Conservation (phyloP, 1,140 invertebrate species). For the Augochlora pura region DNA sequence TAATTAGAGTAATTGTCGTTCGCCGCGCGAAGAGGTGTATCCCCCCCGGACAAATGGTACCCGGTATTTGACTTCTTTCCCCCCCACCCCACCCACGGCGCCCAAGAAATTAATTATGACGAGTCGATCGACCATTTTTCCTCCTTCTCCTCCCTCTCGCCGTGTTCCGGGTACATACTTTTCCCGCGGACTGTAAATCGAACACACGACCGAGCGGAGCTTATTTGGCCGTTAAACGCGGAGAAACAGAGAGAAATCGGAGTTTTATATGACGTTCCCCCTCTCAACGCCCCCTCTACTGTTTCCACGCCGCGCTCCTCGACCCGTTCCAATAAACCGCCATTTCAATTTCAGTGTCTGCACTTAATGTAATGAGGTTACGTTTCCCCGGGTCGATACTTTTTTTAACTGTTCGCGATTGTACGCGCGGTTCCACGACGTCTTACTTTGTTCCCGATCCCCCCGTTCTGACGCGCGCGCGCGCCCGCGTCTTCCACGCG, state of each 20-base stretch:
- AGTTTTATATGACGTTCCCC: neutral
- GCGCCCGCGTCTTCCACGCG: no score
- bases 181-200: neutral
- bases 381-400: neutral
- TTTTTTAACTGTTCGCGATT: neutral
- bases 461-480: no score
- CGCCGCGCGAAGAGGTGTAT: neutral
- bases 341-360: conserved; percentile 8
- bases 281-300: no score
- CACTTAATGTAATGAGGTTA: neutral
- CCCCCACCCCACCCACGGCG: no score
- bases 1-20: conserved; percentile 35
- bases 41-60: neutral
- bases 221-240: conserved; percentile 1
- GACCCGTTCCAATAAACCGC: neutral
- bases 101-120: conserved; percentile 1
- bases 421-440: neutral
- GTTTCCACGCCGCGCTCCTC: neutral
- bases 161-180: neutral
- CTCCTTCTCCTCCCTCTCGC: no score
- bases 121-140: neutral
- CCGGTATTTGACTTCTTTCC: neutral
- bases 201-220: neutral
- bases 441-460: neutral
- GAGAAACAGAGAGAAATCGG: neutral